These are phyloP conservation scores for Aspidoscelis tigris DNA, from an alignment of 2,113 vertebrate species.

Conservation along the genomic window DNA sequence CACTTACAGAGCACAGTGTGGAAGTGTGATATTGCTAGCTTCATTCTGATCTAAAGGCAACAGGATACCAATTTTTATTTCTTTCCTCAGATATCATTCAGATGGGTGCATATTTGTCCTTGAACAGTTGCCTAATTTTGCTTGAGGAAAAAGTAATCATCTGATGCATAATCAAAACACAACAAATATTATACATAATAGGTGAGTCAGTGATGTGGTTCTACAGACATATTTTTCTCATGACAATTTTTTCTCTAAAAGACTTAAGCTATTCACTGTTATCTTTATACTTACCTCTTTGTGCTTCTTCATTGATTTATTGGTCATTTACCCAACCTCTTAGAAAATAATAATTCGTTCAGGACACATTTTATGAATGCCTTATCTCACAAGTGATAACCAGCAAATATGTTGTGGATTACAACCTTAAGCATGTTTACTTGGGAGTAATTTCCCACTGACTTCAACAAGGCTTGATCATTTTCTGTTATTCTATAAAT, in stretches of 20 bases:
- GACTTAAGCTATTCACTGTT: neutral
- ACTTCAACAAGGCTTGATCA: neutral
- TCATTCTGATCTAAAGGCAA: neutral
- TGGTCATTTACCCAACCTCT: neutral
- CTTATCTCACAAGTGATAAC: neutral
- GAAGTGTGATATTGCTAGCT: neutral
- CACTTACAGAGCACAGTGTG: neutral
- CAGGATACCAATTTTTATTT: slow-evolving; percentile 16
- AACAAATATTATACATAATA: slow-evolving; percentile 21
- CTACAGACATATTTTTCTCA: slow-evolving; percentile 16
- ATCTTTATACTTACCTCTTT: neutral
- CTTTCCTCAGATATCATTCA: slow-evolving; percentile 19
- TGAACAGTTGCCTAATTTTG: neutral
- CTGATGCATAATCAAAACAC: slow-evolving; percentile 26
- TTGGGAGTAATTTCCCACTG: neutral
- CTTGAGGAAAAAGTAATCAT: neutral
- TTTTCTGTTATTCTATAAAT: neutral
- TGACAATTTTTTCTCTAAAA: neutral
- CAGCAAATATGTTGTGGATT: neutral
- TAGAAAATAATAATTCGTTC: neutral
- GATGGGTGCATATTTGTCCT: neutral
- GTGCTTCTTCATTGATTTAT: neutral
- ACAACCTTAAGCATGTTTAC: neutral
- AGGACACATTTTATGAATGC: neutral
- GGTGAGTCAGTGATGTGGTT: slow-evolving; percentile 26